Percentiles rank a stretch among this genome's conserved stretches.
These are phyloP conservation scores for Troilus luridus DNA, from an alignment of 2,888 invertebrate species.

Conservation along the genomic window DNA sequence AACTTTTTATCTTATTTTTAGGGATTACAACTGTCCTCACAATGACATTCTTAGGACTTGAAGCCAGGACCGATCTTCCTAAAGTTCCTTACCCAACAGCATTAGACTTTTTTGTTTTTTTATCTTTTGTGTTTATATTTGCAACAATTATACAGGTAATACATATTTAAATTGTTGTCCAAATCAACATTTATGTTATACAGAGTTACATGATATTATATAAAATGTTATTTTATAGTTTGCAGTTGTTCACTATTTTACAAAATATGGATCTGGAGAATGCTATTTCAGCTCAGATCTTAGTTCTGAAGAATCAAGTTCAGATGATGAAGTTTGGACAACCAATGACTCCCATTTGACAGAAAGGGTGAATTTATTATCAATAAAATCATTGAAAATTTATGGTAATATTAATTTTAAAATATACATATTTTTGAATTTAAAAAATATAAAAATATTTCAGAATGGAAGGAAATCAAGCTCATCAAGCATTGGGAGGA, in stretches of 20 bases:
- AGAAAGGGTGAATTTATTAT: neutral
- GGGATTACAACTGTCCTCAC: slow-evolving; percentile 88
- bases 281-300: slow-evolving; percentile 80
- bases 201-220: neutral
- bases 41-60: slow-evolving; percentile 86
- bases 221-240: slow-evolving; percentile 70
- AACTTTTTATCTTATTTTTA: slow-evolving; percentile 67
- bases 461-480: slow-evolving; percentile 54
- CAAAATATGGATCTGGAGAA: slow-evolving; percentile 87
- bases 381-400: neutral
- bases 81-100: slow-evolving; percentile 91
- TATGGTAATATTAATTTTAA: neutral
- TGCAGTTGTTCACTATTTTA: slow-evolving; percentile 88
- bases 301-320: slow-evolving; percentile 75
- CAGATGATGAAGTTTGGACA: slow-evolving; percentile 71
- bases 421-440: neutral
- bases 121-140: slow-evolving; percentile 85
- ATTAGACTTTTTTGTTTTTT: slow-evolving; percentile 85
- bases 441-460: neutral
- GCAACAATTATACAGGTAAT: slow-evolving; percentile 82
- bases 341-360: slow-evolving; percentile 60
- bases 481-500: slow-evolving; percentile 41
- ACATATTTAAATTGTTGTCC: neutral
- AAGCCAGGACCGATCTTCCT: slow-evolving; percentile 85
- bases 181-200: neutral